phyloP scores from a whole-genome alignment of 92 coral and sea anemone genomes.

The Paramuricea clavata region DNA sequence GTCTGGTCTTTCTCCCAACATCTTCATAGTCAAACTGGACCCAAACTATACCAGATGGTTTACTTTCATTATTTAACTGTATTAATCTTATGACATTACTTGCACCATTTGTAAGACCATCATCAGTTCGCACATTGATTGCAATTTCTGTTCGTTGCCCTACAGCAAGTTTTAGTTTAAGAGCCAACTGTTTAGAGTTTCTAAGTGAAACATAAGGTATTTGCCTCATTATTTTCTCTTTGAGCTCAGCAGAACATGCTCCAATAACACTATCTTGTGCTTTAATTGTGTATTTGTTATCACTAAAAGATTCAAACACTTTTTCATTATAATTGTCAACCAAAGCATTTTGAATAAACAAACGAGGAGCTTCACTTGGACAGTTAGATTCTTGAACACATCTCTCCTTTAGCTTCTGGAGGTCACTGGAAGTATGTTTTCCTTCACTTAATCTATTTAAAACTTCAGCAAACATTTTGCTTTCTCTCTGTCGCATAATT shows the following conservation, averaged over 20 bases:
- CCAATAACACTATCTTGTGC: slow-evolving; percentile 30
- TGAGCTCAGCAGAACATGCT: slow-evolving; percentile 20
- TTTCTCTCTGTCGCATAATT: slow-evolving; percentile 66
- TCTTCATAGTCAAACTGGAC: slow-evolving; percentile 75
- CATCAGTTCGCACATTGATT: slow-evolving; percentile 52
- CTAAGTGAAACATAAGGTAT: slow-evolving; percentile 60
- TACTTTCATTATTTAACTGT: slow-evolving; percentile 60
- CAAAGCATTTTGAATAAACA: slow-evolving; percentile 26
- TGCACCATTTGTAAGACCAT: slow-evolving; percentile 76
- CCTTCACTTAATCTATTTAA: slow-evolving; percentile 68
- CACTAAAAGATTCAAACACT: background rate
- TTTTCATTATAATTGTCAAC: slow-evolving; percentile 25
- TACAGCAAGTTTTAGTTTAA: slow-evolving; percentile 60
- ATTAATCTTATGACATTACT: slow-evolving; percentile 56
- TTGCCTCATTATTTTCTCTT: slow-evolving; percentile 66
- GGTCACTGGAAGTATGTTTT: slow-evolving; percentile 57
- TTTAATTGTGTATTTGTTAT: slow-evolving; percentile 3
- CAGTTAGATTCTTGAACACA: background rate
- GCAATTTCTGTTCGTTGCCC: slow-evolving; percentile 70
- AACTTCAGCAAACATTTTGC: slow-evolving; percentile 68
- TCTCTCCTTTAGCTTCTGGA: slow-evolving; percentile 49
- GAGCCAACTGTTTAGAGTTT: slow-evolving; percentile 61
- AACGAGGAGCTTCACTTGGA: slow-evolving; percentile 27
- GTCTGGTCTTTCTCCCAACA: slow-evolving; percentile 73
- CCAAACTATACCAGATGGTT: slow-evolving; percentile 76